phyloP scores from a whole-genome alignment of 1,140 invertebrate species.

The Drosophila subobscura region DNA sequence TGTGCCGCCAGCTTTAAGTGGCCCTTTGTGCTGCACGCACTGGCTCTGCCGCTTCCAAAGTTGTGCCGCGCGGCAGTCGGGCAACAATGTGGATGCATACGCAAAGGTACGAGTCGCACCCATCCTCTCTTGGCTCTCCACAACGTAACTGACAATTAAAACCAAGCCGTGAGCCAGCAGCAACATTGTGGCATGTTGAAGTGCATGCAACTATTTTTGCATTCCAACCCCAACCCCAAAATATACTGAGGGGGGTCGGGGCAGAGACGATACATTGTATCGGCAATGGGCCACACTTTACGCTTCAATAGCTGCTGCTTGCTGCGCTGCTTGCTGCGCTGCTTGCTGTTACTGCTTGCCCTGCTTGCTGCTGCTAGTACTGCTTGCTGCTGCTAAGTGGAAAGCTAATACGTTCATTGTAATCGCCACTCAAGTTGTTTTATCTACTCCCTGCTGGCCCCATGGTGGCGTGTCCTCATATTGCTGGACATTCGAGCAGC shows the following conservation, averaged over 20 bases:
- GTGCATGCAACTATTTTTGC: conserved; percentile 59
- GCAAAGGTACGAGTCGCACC: conserved; percentile 38
- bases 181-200: conserved; percentile 71
- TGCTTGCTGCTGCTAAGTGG: conserved; percentile 25
- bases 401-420: conserved; percentile 65
- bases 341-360: too few relatives aligned
- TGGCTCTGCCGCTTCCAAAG: conserved; percentile 18
- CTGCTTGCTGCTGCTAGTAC: too few relatives aligned
- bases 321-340: not conserved
- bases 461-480: too few relatives aligned
- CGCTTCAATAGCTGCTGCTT: not conserved
- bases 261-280: not conserved
- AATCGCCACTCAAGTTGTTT: conserved; percentile 28
- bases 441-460: too few relatives aligned
- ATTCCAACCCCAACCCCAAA: conserved; percentile 19
- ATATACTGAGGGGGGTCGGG: not conserved
- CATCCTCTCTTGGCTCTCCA: conserved; percentile 44
- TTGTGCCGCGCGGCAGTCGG: conserved; percentile 38
- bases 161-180: conserved; percentile 56
- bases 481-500: too few relatives aligned
- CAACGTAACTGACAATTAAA: conserved; percentile 72
- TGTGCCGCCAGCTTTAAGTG: conserved; percentile 72
- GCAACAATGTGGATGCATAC: conserved; percentile 67
- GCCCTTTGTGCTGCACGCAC: conserved; percentile 65
- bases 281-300: not conserved